A percentile compares a stretch with the other conserved stretches of the same genome.
These are phyloP conservation scores for Plecotus auritus DNA, from an alignment of 2,113 vertebrate genomes.

Conservation along the genomic window DNA sequence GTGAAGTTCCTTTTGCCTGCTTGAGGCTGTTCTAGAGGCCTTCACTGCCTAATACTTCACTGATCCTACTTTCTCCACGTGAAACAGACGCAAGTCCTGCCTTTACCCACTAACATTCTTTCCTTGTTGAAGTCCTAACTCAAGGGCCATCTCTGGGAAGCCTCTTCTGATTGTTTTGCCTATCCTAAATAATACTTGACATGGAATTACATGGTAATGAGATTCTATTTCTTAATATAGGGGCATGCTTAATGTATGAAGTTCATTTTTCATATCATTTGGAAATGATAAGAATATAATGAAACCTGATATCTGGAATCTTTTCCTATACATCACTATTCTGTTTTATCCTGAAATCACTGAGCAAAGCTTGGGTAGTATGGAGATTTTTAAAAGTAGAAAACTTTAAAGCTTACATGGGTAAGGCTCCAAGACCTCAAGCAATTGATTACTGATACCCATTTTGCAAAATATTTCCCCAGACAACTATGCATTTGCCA, in stretches of 20 bases:
- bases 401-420: neutral
- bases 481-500: neutral
- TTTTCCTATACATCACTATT: neutral
- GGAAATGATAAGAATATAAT: neutral
- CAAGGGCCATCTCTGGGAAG: neutral
- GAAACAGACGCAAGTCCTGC: neutral
- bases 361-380: neutral
- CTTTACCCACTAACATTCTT: neutral
- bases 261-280: neutral
- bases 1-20: neutral
- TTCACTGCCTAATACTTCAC: neutral
- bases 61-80: neutral
- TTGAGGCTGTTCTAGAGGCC: neutral
- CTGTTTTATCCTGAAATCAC: neutral
- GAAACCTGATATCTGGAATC: neutral
- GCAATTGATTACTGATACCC: neutral
- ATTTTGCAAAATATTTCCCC: neutral
- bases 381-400: neutral
- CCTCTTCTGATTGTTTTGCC: neutral
- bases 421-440: neutral
- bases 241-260: neutral
- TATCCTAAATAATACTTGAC: neutral
- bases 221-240: neutral
- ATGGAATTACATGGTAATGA: neutral
- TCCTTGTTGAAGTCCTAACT: neutral